phyloP scores from a whole-genome alignment of 2,797 vertebrate genomes.

The Catamblyrhynchus diadema region DNA sequence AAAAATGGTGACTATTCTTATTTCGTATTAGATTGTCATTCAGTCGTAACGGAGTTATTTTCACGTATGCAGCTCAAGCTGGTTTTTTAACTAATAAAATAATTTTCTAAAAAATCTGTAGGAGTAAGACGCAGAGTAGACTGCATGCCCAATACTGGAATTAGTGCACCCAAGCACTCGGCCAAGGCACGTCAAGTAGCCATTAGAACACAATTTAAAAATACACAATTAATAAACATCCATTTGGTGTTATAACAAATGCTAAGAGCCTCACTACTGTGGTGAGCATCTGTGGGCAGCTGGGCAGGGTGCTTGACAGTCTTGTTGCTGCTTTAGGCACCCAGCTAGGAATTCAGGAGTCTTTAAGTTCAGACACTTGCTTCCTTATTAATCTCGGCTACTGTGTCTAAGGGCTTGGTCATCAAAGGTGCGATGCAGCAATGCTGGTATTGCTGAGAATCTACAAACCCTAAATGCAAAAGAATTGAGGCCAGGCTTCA shows the following conservation, averaged over 20 bases:
- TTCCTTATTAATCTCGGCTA: neutral
- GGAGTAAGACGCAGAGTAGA: slow-evolving; percentile 63
- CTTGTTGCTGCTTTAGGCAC: slow-evolving; percentile 3
- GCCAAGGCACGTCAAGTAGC: slow-evolving; percentile 5
- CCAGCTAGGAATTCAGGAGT: neutral
- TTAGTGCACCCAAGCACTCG: neutral
- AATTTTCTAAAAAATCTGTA: slow-evolving; percentile 71
- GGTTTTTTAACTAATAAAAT: slow-evolving; percentile 73
- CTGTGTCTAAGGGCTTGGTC: slow-evolving; percentile 28
- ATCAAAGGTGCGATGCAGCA: neutral
- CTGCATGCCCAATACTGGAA: slow-evolving; percentile 41
- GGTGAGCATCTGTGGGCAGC: slow-evolving; percentile 6
- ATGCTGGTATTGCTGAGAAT: slow-evolving; percentile 38
- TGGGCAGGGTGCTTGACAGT: neutral
- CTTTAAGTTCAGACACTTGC: neutral
- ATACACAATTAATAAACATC: neutral
- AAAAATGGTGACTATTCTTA: slow-evolving; percentile 73
- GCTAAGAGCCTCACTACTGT: slow-evolving; percentile 43
- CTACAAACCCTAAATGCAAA: neutral
- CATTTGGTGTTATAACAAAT: neutral
- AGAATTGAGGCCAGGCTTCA: neutral
- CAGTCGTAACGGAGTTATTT: slow-evolving; percentile 71
- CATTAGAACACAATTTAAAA: neutral
- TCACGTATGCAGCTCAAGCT: slow-evolving; percentile 67
- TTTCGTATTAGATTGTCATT: slow-evolving; percentile 72